phyloP scores from a whole-genome alignment of 2,888 invertebrate genomes.

The Pharmacophagus antenor region DNA sequence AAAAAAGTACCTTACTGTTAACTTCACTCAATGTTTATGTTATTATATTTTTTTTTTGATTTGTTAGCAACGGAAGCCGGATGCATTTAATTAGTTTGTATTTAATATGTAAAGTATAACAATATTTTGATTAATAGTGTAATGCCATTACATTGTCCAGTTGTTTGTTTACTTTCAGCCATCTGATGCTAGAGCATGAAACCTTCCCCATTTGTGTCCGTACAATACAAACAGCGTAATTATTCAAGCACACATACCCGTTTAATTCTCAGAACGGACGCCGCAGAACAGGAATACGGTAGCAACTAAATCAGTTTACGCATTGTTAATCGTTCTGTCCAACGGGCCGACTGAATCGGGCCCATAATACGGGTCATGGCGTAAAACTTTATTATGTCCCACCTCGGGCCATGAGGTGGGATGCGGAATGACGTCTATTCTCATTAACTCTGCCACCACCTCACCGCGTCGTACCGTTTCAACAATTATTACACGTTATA shows the following conservation, averaged over 20 bases:
- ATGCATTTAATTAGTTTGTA: too few relatives aligned
- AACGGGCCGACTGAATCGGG: constrained; percentile 51
- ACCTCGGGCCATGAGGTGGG: constrained; percentile 58
- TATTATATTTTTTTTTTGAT: too few relatives aligned
- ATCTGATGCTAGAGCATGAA: constrained; percentile 16
- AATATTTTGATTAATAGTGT: too few relatives aligned
- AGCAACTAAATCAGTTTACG: constrained; percentile 65
- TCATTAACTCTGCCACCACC: constrained; percentile 66
- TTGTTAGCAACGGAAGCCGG: too few relatives aligned
- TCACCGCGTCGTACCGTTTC: constrained; percentile 52
- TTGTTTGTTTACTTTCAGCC: constrained; percentile 7
- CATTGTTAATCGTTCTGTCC: constrained; percentile 67
- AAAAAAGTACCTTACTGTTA: too few relatives aligned
- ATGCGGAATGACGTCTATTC: constrained; percentile 66
- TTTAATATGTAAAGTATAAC: too few relatives aligned
- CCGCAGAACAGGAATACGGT: constrained; percentile 35
- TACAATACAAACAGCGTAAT: constrained; percentile 27
- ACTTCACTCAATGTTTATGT: too few relatives aligned
- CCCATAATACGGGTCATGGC: constrained; percentile 64
- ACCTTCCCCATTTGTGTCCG: constrained; percentile 23
- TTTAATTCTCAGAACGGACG: constrained; percentile 24
- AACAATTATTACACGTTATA: constrained; percentile 53
- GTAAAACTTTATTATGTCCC: constrained; percentile 70
- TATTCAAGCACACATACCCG: constrained; percentile 28
- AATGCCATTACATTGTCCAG: background rate